These are phyloP conservation scores for Trachelipus rathkii DNA, from an alignment of 1,140 invertebrate species.

Conservation along the genomic window DNA sequence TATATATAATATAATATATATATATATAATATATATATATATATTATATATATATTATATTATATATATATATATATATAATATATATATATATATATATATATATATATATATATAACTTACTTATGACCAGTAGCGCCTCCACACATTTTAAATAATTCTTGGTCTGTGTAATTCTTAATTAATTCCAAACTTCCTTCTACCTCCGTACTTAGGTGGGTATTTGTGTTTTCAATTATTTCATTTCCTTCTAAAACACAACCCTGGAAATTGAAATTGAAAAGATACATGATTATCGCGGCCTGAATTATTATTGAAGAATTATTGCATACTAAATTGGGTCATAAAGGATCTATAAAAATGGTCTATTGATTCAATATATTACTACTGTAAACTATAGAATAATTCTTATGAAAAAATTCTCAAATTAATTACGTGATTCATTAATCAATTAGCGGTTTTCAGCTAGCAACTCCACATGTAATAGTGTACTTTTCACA, in stretches of 20 bases:
- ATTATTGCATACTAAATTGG: too few relatives aligned
- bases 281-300: not conserved
- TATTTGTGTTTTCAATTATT: not conserved
- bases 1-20: not conserved
- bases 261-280: constrained; percentile 5
- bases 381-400: too few relatives aligned
- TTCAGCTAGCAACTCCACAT: too few relatives aligned
- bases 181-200: not conserved
- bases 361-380: too few relatives aligned
- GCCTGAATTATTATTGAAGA: too few relatives aligned
- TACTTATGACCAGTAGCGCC: not conserved
- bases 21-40: not conserved
- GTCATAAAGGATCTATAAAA: too few relatives aligned
- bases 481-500: too few relatives aligned
- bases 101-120: not conserved
- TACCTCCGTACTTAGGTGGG: not conserved
- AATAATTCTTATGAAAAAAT: too few relatives aligned
- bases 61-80: not conserved
- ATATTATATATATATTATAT: not conserved
- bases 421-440: too few relatives aligned
- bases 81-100: not conserved
- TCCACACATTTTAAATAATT: not conserved
- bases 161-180: not conserved
- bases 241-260: not conserved
- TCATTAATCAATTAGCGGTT: too few relatives aligned